Evolutionary conservation across 2,797 vertebrate genomes (phyloP).

Genomic region (Pangasius djambal): DNA sequence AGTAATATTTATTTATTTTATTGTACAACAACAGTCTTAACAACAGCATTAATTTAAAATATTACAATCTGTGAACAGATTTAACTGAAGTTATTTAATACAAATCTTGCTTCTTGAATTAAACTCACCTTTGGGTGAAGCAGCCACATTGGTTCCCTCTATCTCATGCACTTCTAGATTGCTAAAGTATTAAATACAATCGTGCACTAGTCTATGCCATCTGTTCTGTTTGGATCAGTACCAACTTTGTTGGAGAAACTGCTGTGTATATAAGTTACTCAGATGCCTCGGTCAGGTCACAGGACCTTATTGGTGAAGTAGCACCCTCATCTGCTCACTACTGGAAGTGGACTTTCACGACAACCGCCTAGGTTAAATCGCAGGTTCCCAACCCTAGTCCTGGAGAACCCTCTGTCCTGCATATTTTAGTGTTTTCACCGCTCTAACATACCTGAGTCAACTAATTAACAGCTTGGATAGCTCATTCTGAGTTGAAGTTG

Average conservation of each 20-base stretch:
- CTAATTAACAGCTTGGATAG: background rate
- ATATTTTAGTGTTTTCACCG: background rate
- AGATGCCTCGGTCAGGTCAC: background rate
- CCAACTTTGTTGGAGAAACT: background rate
- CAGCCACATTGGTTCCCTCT: background rate
- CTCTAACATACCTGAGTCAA: background rate
- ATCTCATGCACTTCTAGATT: background rate
- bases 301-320: background rate
- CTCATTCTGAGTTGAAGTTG: background rate
- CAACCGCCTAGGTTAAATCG: background rate
- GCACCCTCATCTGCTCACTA: slow-evolving; percentile 24
- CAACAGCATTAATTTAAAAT: background rate
- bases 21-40: background rate
- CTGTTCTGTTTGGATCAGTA: background rate
- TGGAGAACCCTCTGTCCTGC: background rate
- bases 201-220: background rate
- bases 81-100: background rate
- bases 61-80: background rate
- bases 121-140: background rate
- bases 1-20: background rate
- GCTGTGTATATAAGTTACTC: background rate
- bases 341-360: slow-evolving; percentile 17
- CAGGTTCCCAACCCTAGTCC: background rate
- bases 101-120: background rate
- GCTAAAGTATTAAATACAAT: background rate